A percentile compares a stretch with the other conserved stretches of the same genome.
Conservation (phyloP, 1,140 invertebrate genomes). For the Rhopalosiphum padi region DNA sequence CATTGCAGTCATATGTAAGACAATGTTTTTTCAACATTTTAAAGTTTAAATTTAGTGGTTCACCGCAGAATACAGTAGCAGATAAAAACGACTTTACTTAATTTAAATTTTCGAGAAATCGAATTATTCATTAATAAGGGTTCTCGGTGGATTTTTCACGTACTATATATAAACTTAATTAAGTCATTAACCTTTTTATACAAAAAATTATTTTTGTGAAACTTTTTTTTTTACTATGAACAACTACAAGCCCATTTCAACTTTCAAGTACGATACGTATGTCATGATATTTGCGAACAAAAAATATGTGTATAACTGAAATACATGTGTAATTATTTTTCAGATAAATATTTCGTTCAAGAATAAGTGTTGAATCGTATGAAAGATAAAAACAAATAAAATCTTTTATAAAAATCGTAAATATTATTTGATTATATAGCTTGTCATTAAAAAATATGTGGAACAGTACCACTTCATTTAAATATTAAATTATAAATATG, state of each 20-base stretch:
- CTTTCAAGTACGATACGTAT: not conserved
- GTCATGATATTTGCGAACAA: not conserved
- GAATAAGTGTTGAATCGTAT: not conserved
- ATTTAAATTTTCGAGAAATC: not conserved
- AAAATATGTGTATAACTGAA: not conserved
- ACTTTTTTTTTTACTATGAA: not conserved
- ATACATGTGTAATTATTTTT: not conserved
- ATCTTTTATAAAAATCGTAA: not conserved
- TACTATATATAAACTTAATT: not conserved
- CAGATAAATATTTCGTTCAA: not conserved
- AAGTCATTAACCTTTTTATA: not conserved
- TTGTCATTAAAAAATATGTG: not conserved
- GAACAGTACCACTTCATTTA: not conserved
- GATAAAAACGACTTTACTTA: not conserved
- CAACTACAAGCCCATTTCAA: not conserved
- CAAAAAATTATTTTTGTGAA: not conserved
- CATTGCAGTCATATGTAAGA: not conserved
- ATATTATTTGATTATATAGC: not conserved
- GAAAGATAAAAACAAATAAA: not conserved
- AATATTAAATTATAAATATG: not conserved
- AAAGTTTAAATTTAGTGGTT: not conserved
- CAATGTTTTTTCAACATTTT: not conserved
- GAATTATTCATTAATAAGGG: not conserved
- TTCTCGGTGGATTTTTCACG: not conserved
- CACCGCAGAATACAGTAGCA: not conserved